phyloP scores from a whole-genome alignment of 2,113 vertebrate species.

The Bubo bubo region DNA sequence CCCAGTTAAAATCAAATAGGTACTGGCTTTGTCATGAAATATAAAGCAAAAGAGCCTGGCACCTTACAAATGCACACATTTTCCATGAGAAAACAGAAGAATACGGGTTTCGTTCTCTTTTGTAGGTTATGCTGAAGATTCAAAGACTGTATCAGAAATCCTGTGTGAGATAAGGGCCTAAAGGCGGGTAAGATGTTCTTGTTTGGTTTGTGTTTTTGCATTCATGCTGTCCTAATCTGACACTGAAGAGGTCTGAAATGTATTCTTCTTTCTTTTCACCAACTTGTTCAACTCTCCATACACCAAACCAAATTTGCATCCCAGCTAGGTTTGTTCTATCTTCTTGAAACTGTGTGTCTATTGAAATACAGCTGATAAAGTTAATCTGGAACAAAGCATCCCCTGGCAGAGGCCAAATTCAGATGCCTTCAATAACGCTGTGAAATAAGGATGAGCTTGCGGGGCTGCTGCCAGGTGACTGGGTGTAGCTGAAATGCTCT shows the following conservation, averaged over 20 bases:
- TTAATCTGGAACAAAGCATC: not conserved
- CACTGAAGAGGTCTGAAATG: not conserved
- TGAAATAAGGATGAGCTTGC: not conserved
- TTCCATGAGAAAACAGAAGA: not conserved
- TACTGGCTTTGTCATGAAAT: not conserved
- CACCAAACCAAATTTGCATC: not conserved
- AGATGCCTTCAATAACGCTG: accelerated
- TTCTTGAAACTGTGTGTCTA: not conserved
- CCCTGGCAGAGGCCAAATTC: not conserved
- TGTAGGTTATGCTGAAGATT: not conserved
- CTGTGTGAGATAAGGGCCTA: not conserved
- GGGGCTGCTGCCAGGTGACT: not conserved
- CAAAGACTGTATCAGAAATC: not conserved
- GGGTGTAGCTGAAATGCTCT: not conserved
- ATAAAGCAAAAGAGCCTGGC: not conserved
- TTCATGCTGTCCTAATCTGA: not conserved
- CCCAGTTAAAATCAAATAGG: not conserved
- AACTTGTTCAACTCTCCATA: not conserved
- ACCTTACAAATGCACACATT: not conserved
- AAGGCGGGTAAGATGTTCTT: not conserved
- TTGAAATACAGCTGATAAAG: not conserved
- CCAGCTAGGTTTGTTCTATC: not conserved
- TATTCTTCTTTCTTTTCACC: not conserved
- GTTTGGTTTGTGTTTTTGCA: not conserved
- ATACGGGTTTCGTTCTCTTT: not conserved